A percentile compares a stretch with the other conserved stretches of the same genome.
These are phyloP conservation scores for Leptestheria dahalacensis DNA, from an alignment of 1,140 invertebrate genomes.

Conservation along the genomic window DNA sequence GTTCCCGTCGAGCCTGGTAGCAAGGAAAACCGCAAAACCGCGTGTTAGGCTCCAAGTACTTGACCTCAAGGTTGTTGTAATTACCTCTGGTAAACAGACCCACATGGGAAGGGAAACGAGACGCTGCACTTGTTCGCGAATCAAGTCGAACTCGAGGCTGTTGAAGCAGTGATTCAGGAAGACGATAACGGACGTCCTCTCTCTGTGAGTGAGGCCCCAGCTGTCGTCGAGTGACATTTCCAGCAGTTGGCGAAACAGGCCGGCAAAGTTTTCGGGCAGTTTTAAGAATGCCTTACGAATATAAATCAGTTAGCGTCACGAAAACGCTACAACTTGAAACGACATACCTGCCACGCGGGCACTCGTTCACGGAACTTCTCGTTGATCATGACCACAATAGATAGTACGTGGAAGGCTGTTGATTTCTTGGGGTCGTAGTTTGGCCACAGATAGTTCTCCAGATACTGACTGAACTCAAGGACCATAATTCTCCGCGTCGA, in stretches of 20 bases:
- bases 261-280: constrained; percentile 60
- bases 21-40: constrained; percentile 2
- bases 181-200: constrained; percentile 73
- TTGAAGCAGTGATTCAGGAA: constrained; percentile 95
- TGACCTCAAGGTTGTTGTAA: constrained; percentile 20
- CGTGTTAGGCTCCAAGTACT: no score
- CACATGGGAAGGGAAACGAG: constrained; percentile 89
- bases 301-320: not conserved
- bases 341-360: constrained; percentile 73
- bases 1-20: constrained; percentile 49
- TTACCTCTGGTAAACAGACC: constrained; percentile 69
- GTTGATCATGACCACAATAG: constrained; percentile 93
- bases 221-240: constrained; percentile 46
- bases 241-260: constrained; percentile 76
- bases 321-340: not conserved
- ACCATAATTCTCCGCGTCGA: constrained; percentile 80
- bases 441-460: constrained; percentile 97
- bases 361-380: constrained; percentile 95
- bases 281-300: constrained; percentile 54
- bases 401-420: constrained; percentile 71
- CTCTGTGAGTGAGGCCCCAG: constrained; percentile 41
- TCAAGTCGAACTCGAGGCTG: constrained; percentile 83
- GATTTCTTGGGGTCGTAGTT: constrained; percentile 55
- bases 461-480: constrained; percentile 91
- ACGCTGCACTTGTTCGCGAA: constrained; percentile 78